Percentiles rank a stretch among this genome's conserved stretches.
phyloP scores from a whole-genome alignment of 2,888 invertebrate genomes.

The Phania funesta region DNA sequence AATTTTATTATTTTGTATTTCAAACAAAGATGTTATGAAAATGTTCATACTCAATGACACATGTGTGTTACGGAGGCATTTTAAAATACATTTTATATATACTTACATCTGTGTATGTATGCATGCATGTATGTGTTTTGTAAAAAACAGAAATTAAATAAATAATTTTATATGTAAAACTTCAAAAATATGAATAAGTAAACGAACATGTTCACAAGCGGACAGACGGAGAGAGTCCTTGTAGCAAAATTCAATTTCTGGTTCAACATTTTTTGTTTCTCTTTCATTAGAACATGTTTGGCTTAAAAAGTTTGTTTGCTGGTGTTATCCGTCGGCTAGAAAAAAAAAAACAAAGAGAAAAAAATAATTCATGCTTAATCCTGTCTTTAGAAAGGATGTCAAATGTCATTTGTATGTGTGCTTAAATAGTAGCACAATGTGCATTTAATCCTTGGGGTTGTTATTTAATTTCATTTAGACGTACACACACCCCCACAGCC shows the following conservation, averaged over 20 bases:
- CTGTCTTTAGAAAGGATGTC: neutral
- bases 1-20: neutral
- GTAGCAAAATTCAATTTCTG: neutral
- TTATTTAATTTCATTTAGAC: conserved; percentile 4
- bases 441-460: neutral
- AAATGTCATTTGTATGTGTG: neutral
- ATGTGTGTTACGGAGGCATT: neutral
- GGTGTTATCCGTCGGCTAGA: neutral
- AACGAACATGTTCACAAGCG: neutral
- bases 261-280: neutral
- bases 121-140: neutral
- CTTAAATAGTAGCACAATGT: neutral
- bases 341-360: too few relatives aligned
- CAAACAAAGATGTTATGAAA: conserved; percentile 2
- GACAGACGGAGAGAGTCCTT: neutral
- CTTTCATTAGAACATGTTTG: neutral
- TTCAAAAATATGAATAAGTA: neutral
- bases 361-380: neutral
- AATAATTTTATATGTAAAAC: neutral
- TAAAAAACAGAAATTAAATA: neutral
- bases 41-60: neutral
- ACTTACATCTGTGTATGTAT: too few relatives aligned
- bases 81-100: too few relatives aligned
- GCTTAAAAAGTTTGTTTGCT: neutral
- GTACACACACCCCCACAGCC: too few relatives aligned